phyloP scores from a whole-genome alignment of 2,113 vertebrate species.

The Cochlearius cochlearius region DNA sequence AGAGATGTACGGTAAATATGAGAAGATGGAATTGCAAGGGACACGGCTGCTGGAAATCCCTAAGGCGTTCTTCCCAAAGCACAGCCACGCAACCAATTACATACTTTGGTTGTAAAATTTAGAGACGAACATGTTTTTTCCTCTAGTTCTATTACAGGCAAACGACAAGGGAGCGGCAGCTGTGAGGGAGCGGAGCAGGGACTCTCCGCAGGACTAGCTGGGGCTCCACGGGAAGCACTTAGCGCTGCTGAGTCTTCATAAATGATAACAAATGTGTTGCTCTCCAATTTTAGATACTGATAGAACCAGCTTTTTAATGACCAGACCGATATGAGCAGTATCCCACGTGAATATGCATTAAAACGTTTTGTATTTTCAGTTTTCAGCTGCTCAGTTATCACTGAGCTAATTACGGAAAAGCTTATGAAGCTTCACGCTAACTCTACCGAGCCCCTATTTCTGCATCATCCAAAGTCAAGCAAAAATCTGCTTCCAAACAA shows the following conservation, averaged over 20 bases:
- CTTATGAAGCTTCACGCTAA: neutral
- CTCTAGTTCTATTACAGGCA: neutral
- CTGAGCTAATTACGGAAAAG: neutral
- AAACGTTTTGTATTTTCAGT: neutral
- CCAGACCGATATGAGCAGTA: neutral
- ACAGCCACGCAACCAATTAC: neutral
- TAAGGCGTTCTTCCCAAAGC: neutral
- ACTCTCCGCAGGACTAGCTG: neutral
- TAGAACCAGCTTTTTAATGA: neutral
- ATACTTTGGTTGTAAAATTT: neutral
- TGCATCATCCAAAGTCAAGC: neutral
- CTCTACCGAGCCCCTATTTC: neutral
- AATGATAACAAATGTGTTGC: neutral
- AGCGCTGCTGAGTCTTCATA: neutral
- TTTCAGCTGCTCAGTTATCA: neutral
- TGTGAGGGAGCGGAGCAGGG: neutral
- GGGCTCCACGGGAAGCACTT: slow-evolving; percentile 25
- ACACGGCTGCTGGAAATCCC: neutral
- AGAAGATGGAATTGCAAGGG: neutral
- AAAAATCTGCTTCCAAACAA: neutral
- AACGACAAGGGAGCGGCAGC: neutral
- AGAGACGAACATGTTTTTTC: neutral
- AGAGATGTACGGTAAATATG: neutral
- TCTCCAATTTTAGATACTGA: neutral
- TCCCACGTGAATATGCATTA: neutral